Conservation (phyloP, 2,797 vertebrate genomes). For the Glossophaga mutica region DNA sequence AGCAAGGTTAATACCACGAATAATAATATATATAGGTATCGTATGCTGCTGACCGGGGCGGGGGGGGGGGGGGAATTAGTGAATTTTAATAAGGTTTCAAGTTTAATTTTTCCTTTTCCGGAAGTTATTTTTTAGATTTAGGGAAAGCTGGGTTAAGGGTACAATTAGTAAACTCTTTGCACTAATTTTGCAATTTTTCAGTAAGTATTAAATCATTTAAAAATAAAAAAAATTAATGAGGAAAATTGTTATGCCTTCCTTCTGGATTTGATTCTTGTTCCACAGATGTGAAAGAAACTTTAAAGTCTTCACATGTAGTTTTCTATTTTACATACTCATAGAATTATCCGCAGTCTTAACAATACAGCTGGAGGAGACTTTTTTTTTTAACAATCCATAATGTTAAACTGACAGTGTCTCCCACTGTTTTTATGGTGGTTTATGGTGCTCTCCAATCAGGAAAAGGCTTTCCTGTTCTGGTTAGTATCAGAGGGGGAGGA, state of each 20-base stretch:
- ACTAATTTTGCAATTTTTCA: background rate
- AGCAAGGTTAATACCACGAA: background rate
- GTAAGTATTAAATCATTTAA: background rate
- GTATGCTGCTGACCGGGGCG: fast-evolving
- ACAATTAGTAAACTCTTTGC: background rate
- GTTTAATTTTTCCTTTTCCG: background rate
- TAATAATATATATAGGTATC: background rate
- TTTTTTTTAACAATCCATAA: background rate
- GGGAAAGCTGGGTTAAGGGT: background rate
- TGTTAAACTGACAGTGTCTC: background rate
- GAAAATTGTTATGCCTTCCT: background rate
- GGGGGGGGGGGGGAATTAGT: background rate
- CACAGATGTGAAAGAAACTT: background rate
- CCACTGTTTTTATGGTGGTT: background rate
- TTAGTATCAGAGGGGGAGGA: background rate
- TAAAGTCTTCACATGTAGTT: background rate
- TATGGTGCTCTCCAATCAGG: background rate
- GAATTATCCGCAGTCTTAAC: background rate
- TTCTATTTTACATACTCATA: background rate
- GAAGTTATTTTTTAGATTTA: background rate
- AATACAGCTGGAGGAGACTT: background rate
- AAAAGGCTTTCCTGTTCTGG: background rate
- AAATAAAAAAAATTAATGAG: background rate
- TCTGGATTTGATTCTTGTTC: background rate
- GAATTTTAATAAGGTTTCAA: background rate